Evolutionary conservation across 2,113 vertebrate genomes (phyloP).

Genomic region (Otocyon megalotis): DNA sequence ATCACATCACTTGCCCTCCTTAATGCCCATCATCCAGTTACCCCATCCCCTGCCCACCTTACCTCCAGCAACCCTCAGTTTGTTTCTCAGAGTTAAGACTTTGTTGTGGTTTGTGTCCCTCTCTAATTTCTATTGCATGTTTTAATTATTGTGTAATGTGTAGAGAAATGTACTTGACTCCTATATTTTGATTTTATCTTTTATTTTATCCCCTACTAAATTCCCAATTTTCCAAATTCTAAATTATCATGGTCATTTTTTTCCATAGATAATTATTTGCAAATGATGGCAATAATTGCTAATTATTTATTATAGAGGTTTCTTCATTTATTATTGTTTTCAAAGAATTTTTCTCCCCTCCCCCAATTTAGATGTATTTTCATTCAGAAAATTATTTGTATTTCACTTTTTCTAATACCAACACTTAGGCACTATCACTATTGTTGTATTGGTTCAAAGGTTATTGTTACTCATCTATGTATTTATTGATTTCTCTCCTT

Average conservation of each 20-base stretch:
- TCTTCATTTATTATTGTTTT: neutral
- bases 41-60: no score
- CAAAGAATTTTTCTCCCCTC: neutral
- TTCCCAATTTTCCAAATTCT: neutral
- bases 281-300: neutral
- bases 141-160: neutral
- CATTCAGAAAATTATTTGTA: neutral
- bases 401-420: neutral
- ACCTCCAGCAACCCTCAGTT: no score
- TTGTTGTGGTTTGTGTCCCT: no score
- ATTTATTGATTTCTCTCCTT: neutral
- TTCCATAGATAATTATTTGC: neutral
- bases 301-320: neutral
- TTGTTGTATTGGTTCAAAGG: neutral
- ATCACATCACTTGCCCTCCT: no score
- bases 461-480: no score
- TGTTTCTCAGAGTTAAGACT: no score
- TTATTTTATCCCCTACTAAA: neutral
- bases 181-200: neutral
- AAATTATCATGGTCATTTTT: neutral
- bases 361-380: neutral
- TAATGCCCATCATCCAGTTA: no score
- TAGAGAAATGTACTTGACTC: neutral
- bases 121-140: neutral
- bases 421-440: neutral